phyloP scores from a whole-genome alignment of 2,113 vertebrate species.

The Rhinopomastus cyanomelas region DNA sequence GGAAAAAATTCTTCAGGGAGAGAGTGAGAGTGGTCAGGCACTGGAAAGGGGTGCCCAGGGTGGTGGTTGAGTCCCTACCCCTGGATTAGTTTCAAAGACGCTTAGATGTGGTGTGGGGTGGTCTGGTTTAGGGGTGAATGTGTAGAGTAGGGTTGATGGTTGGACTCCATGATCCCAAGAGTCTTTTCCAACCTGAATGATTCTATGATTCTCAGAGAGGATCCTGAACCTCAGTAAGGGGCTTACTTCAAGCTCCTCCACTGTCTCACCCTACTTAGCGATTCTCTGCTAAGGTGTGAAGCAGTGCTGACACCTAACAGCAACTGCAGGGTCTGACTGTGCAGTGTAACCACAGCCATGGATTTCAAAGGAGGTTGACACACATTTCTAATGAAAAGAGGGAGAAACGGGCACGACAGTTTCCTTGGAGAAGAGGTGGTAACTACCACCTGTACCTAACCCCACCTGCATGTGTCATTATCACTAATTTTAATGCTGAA shows the following conservation, averaged over 20 bases:
- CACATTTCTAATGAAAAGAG: background rate
- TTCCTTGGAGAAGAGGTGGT: background rate
- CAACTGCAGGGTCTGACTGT: background rate
- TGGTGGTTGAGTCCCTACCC: no score
- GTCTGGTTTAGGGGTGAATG: no score
- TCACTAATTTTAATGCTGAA: background rate
- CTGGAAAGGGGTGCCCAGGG: no score
- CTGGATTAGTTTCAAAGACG: no score
- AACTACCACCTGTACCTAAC: background rate
- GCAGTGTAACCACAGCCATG: background rate
- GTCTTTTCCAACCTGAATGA: no score
- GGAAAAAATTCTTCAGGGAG: no score
- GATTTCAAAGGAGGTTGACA: background rate
- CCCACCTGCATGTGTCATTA: background rate
- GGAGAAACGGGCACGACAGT: background rate
- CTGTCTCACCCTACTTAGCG: background rate
- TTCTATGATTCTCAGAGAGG: no score
- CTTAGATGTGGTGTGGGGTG: no score
- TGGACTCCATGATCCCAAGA: no score
- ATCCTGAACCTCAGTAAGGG: background rate
- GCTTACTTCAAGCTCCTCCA: background rate
- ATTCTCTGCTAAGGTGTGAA: background rate
- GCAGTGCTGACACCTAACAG: background rate
- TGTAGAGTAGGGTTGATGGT: no score
- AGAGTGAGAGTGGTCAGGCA: no score